Percentiles rank a stretch among this genome's conserved stretches.
phyloP scores from a whole-genome alignment of 2,113 vertebrate species.

The Engraulis encrasicolus region DNA sequence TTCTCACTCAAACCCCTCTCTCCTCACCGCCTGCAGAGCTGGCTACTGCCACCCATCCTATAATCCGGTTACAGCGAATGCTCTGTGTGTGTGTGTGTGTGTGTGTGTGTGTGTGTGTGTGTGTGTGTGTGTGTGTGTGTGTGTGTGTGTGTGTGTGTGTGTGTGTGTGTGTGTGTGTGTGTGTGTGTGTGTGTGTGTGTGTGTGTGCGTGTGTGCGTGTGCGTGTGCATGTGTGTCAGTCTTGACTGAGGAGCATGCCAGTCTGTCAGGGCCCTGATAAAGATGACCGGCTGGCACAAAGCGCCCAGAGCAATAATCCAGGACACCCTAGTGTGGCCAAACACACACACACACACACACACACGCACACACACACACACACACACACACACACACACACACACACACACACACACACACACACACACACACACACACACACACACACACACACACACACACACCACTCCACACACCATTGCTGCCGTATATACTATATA shows the following conservation, averaged over 20 bases:
- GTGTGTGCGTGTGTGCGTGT: background rate
- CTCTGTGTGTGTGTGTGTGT: background rate
- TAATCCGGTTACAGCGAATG: conserved; percentile 2
- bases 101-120: background rate
- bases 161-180: background rate
- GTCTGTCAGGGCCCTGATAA: background rate
- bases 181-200: conserved; percentile 9
- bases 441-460: too few relatives aligned
- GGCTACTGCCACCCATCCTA: background rate
- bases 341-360: too few relatives aligned
- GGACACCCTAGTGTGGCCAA: too few relatives aligned
- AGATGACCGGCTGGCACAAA: conserved; percentile 3
- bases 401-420: too few relatives aligned
- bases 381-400: too few relatives aligned
- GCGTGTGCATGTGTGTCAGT: background rate
- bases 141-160: background rate
- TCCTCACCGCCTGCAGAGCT: background rate
- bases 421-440: too few relatives aligned
- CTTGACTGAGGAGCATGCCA: background rate
- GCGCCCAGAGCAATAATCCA: background rate
- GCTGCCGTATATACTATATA: too few relatives aligned
- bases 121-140: background rate
- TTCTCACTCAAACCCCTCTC: background rate
- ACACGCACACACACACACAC: too few relatives aligned
- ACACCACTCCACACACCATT: too few relatives aligned